phyloP scores from a whole-genome alignment of 1,140 invertebrate species.

The Halictus rubicundus region DNA sequence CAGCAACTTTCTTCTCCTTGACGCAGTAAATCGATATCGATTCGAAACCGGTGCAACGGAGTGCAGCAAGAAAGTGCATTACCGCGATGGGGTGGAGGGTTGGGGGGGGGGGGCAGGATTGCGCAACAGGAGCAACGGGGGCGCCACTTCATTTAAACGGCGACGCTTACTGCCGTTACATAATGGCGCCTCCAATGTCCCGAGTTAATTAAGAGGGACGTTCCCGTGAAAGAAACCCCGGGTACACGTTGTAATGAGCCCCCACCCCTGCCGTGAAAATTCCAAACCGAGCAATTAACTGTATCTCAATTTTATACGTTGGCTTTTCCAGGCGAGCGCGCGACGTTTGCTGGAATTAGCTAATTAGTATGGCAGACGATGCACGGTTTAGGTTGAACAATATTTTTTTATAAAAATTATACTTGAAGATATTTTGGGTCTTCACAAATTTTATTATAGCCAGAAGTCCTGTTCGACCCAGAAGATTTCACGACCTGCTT shows the following conservation, averaged over 20 bases:
- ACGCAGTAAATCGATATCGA: background rate
- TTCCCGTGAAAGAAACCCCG: background rate
- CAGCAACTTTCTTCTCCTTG: background rate
- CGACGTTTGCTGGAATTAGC: no score
- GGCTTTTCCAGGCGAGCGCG: background rate
- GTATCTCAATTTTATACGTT: background rate
- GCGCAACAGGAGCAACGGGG: background rate
- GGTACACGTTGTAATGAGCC: slow-evolving; percentile 2
- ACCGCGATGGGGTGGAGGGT: no score
- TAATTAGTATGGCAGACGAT: no score
- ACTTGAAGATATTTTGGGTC: no score
- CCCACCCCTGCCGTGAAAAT: background rate
- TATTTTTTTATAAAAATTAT: no score
- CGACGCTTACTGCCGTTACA: slow-evolving; percentile 11
- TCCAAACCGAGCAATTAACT: slow-evolving; percentile 20
- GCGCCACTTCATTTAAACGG: background rate
- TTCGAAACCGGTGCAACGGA: background rate
- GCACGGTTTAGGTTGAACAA: no score
- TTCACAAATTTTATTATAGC: no score
- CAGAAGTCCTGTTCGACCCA: no score
- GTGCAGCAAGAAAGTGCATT: background rate
- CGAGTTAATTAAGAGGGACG: slow-evolving; percentile 15
- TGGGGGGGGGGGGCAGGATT: background rate
- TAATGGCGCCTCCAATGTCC: slow-evolving; percentile 3
- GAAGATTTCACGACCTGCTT: no score